Percentiles rank a stretch among this genome's conserved stretches.
Evolutionary conservation across 2,888 invertebrate species (phyloP).

Genomic region (Creontiades dilutus): DNA sequence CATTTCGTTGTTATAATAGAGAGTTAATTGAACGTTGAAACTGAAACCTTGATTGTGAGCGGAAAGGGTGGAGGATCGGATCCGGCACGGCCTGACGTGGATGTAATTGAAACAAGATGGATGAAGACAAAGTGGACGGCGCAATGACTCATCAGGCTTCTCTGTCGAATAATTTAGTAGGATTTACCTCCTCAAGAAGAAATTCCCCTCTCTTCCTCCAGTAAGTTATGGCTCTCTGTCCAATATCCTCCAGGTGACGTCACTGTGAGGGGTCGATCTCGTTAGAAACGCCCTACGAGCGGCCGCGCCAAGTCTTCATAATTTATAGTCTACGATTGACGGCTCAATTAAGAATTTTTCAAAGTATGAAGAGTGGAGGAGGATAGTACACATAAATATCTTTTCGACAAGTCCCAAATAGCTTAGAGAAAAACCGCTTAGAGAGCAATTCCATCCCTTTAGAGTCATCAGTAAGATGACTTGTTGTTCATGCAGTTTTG

Average conservation of each 20-base stretch:
- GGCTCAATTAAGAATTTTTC: neutral
- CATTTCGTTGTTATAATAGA: neutral
- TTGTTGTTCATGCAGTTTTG: too few relatives aligned
- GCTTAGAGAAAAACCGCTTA: too few relatives aligned
- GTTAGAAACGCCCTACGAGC: neutral
- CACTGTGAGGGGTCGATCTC: neutral
- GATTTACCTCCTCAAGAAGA: constrained; percentile 26
- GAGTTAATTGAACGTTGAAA: constrained; percentile 22
- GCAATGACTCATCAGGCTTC: constrained; percentile 49
- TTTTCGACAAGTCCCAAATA: too few relatives aligned
- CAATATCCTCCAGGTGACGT: constrained; percentile 28
- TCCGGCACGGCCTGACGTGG: constrained; percentile 49
- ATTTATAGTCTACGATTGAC: neutral
- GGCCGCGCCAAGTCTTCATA: neutral
- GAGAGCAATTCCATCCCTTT: too few relatives aligned
- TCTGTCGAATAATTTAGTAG: constrained; percentile 50
- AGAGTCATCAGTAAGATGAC: too few relatives aligned
- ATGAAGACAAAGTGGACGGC: constrained; percentile 59
- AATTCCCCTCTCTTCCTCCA: neutral
- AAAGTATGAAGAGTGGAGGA: neutral
- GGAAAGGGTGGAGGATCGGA: neutral
- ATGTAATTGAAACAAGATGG: constrained; percentile 63
- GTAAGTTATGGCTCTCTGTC: constrained; percentile 45
- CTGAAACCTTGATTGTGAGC: constrained; percentile 14
- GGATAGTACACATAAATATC: too few relatives aligned